phyloP scores from a whole-genome alignment of 2,888 invertebrate species.

The Drosophila greeni region DNA sequence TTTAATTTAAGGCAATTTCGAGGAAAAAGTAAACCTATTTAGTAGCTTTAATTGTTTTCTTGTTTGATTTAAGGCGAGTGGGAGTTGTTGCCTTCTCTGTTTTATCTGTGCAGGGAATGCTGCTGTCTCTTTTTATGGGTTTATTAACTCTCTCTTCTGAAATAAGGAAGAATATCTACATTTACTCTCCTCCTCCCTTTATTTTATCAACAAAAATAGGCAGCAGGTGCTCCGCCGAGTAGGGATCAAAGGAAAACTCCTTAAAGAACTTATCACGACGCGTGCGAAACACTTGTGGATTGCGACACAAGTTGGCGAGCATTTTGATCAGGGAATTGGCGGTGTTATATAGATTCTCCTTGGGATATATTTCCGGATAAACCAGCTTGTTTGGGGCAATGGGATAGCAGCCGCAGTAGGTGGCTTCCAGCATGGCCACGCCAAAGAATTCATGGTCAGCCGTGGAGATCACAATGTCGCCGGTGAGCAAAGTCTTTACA shows the following conservation, averaged over 20 bases:
- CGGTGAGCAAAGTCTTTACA: conserved; percentile 80
- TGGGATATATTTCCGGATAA: conserved; percentile 86
- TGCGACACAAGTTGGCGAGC: conserved; percentile 80
- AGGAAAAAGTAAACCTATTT: background rate
- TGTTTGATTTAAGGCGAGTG: background rate
- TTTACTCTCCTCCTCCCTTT: background rate
- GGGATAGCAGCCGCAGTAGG: conserved; percentile 84
- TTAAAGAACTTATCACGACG: conserved; percentile 76
- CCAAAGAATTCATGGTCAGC: conserved; percentile 88
- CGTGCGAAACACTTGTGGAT: conserved; percentile 79
- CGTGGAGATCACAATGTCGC: conserved; percentile 86
- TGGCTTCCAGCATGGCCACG: conserved; percentile 87
- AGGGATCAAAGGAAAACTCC: conserved; percentile 78
- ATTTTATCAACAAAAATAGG: conserved; percentile 78
- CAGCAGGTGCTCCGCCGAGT: conserved; percentile 77
- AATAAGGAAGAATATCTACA: background rate
- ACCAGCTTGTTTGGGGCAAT: conserved; percentile 84
- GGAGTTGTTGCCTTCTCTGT: background rate
- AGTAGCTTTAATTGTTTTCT: background rate
- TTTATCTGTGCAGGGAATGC: background rate
- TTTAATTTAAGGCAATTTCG: conserved; percentile 5
- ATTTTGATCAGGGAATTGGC: conserved; percentile 81
- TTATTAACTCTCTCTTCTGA: too few species aligned
- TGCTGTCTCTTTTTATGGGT: conserved; percentile 55
- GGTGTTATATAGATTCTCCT: conserved; percentile 82